Base-by-base conservation (phyloP, 2,113 vertebrate genomes). In the Anarhynchus alexandrinus region DNA sequence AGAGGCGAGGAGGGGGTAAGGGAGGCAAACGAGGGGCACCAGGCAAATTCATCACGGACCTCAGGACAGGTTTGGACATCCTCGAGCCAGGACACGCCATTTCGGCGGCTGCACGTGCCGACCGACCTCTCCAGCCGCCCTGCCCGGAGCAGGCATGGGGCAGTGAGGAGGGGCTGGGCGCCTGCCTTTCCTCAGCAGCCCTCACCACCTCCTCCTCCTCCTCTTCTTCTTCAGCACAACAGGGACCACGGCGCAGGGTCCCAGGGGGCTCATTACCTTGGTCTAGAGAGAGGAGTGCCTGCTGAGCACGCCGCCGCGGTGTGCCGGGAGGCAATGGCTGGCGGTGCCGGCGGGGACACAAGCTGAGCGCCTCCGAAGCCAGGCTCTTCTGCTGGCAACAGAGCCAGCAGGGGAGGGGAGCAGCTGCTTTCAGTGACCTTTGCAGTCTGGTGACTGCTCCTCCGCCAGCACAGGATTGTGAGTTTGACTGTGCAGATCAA, bases 351-450 rank as follows among this genome's bases (percentile, higher is more conserved):
- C 9, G 2, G 66, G 94, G 87, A 90, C 47, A 82, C 49, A 34
- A 76, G 72, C 69, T 1, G 6, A 82, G 80, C 0, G 8, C 69
- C 76, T 86, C 80, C 62, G 26, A 77, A 97, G 70, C 67, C 55
- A 29, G n/a, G 45, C 59, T 91, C 74, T 82, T 64, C 59, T 81
- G 42, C 66, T 1, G 19, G 66, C 73, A 85, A 19, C 5, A 0
- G 42, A 55, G 80, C 82, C 83, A 94, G 93, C 38, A 38, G 70
- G 61, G 77, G 62, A 95, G 25, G 45, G 86, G 42, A 94, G 83
- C 95, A 98, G 94, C 95, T 97, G 97, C 78, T 96, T 91, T 27
- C 92, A 71, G 54, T 12, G 70, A 96, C 97, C 71, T 81, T 64
- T 97, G 80, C 89, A 94, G 97, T 77, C 93, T 93, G 51, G 45